Evolutionary conservation across 2,797 vertebrate genomes (phyloP).

Genomic region (Rhynchonycteris naso): DNA sequence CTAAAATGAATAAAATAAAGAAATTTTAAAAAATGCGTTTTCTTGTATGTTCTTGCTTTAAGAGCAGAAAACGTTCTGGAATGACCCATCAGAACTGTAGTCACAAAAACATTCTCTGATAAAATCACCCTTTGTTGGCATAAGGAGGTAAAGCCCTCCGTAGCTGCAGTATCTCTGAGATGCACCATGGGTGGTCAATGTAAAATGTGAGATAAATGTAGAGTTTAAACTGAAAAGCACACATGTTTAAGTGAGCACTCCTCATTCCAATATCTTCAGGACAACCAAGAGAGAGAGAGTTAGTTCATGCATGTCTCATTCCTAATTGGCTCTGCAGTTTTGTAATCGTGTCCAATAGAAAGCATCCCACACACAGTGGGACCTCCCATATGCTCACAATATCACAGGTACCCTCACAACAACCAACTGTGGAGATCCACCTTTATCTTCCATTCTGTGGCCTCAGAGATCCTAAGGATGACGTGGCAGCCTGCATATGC

Average conservation of each 20-base stretch:
- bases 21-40: neutral
- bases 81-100: no score
- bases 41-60: neutral
- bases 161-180: neutral
- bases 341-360: neutral
- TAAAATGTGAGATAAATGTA: accelerated
- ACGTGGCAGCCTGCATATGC: accelerated
- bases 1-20: no score
- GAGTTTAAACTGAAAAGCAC: neutral
- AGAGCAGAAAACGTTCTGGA: neutral
- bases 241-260: neutral
- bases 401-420: neutral
- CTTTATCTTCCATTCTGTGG: neutral
- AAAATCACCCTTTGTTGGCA: neutral
- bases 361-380: neutral
- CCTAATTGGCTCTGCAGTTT: neutral
- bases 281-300: neutral
- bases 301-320: accelerated
- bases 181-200: no score
- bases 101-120: neutral
- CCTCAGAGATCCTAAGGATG: neutral
- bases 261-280: neutral
- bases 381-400: accelerated
- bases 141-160: neutral
- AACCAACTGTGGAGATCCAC: neutral